These are phyloP conservation scores for Deilephila elpenor DNA, from an alignment of 2,888 invertebrate species.

Conservation along the genomic window DNA sequence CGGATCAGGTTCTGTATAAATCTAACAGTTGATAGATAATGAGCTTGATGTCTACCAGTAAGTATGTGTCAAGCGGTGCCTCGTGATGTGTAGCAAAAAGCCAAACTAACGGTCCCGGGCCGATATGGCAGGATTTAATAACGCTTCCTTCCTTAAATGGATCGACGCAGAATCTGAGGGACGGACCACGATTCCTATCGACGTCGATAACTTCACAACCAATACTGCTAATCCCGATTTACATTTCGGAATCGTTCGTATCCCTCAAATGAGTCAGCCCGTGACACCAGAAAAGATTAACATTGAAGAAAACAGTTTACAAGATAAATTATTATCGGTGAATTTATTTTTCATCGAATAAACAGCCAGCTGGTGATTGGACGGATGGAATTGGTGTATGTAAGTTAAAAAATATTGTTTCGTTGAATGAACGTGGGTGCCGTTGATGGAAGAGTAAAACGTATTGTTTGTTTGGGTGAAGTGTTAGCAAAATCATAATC, in stretches of 20 bases:
- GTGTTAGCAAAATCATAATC: conserved; percentile 16
- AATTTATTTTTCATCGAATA: conserved; percentile 10
- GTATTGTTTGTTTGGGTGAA: conserved; percentile 18
- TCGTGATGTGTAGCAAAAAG: conserved; percentile 59
- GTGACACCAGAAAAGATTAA: conserved; percentile 31
- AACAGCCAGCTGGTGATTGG: neutral
- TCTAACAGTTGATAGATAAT: conserved; percentile 31
- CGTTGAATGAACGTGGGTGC: conserved; percentile 10
- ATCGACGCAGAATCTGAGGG: conserved; percentile 54
- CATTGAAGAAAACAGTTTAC: neutral
- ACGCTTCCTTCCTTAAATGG: conserved; percentile 69
- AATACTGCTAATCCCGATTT: neutral
- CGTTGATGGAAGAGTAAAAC: conserved; percentile 28
- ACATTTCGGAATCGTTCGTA: neutral
- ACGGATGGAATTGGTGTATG: neutral
- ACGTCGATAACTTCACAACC: conserved; percentile 45
- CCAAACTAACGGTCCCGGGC: conserved; percentile 67
- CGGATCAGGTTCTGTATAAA: conserved; percentile 27
- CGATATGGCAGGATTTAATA: conserved; percentile 79
- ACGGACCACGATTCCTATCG: conserved; percentile 44
- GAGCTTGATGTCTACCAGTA: conserved; percentile 26
- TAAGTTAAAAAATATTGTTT: conserved; percentile 15
- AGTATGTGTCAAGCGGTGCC: conserved; percentile 43
- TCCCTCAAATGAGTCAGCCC: conserved; percentile 1
- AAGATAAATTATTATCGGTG: neutral